Conservation (phyloP, 2,888 invertebrate genomes). For the Scaptomyza reducta region DNA sequence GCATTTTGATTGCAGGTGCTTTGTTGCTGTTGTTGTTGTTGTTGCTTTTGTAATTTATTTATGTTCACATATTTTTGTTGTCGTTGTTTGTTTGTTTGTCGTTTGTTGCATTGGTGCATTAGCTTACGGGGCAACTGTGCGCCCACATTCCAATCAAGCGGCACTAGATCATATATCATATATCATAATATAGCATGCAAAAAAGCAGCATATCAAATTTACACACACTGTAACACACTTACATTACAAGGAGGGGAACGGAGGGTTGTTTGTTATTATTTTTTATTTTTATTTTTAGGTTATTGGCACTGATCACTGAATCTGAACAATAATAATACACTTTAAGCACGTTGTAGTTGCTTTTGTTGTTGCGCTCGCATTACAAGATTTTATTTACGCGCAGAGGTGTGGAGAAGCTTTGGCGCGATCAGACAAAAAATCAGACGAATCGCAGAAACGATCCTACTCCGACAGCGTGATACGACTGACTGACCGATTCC, state of each 20-base stretch:
- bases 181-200: slow-evolving; percentile 56
- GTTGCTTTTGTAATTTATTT: slow-evolving; percentile 20
- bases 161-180: slow-evolving; percentile 62
- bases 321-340: slow-evolving; percentile 44
- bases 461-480: slow-evolving; percentile 84
- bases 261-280: background rate
- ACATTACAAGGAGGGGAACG: slow-evolving; percentile 4
- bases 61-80: slow-evolving; percentile 29
- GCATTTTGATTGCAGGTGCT: slow-evolving; percentile 59
- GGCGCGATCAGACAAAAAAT: slow-evolving; percentile 46
- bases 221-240: slow-evolving; percentile 40
- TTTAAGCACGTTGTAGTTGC: slow-evolving; percentile 17
- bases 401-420: slow-evolving; percentile 33
- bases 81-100: slow-evolving; percentile 28
- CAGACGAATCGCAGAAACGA: slow-evolving; percentile 73
- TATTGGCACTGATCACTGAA: slow-evolving; percentile 58
- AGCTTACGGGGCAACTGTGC: slow-evolving; percentile 50
- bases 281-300: slow-evolving; percentile 10
- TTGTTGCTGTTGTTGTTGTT: slow-evolving; percentile 33
- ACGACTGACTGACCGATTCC: slow-evolving; percentile 82
- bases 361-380: slow-evolving; percentile 46
- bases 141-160: slow-evolving; percentile 71
- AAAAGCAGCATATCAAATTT: slow-evolving; percentile 60
- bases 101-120: slow-evolving; percentile 32
- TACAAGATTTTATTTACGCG: slow-evolving; percentile 54